A percentile compares a stretch with the other conserved stretches of the same genome.
These are phyloP conservation scores for Tetragonula carbonaria DNA, from an alignment of 2,888 invertebrate genomes.

Conservation along the genomic window DNA sequence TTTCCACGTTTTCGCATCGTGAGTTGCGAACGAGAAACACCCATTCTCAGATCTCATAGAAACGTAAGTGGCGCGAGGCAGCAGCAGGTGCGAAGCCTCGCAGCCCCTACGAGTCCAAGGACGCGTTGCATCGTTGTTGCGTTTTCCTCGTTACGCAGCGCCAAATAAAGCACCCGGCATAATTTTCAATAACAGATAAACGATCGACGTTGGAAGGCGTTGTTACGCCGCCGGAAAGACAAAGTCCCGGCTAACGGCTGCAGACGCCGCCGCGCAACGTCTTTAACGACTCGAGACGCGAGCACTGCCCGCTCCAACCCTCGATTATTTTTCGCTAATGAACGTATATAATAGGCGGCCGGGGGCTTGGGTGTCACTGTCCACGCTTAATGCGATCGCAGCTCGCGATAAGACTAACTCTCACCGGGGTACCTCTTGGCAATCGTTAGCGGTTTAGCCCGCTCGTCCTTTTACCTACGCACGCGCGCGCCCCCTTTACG, in stretches of 20 bases:
- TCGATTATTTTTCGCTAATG: constrained; percentile 83
- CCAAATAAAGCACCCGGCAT: neutral
- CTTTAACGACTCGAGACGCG: constrained; percentile 57
- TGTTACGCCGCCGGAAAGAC: constrained; percentile 17
- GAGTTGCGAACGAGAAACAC: neutral
- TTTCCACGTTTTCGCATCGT: no score
- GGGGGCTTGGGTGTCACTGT: constrained; percentile 78
- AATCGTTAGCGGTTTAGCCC: constrained; percentile 76
- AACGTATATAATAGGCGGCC: constrained; percentile 71
- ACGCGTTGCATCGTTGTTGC: no score
- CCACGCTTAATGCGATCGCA: constrained; percentile 81
- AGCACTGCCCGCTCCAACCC: constrained; percentile 61
- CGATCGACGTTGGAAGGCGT: constrained; percentile 21
- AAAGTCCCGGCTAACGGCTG: neutral
- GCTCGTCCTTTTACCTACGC: constrained; percentile 27
- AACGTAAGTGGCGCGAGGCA: neutral
- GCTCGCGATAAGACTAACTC: constrained; percentile 78
- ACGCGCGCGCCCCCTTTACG: neutral
- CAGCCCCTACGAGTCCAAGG: neutral
- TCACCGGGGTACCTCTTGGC: constrained; percentile 66
- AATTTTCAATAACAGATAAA: constrained; percentile 33
- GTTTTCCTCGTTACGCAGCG: neutral
- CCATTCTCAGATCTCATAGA: neutral
- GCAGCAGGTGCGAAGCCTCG: neutral
- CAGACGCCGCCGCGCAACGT: constrained; percentile 1